Conservation (phyloP, 2,113 vertebrate species). For the Chaenogobius annularis region DNA sequence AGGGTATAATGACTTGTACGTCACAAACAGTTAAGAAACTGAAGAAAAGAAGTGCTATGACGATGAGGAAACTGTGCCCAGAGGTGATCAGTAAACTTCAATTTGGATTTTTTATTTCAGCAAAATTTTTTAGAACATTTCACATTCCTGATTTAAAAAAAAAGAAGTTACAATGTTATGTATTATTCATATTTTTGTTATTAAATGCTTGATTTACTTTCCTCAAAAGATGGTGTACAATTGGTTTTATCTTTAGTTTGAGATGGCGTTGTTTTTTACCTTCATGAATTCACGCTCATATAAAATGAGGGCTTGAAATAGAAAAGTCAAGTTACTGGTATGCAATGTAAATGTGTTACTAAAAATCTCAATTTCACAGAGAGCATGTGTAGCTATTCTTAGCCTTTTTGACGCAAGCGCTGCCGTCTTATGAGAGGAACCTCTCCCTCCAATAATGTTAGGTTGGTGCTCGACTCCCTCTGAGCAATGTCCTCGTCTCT, state of each 20-base stretch:
- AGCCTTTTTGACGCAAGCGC: slow-evolving; percentile 56
- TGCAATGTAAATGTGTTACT: slow-evolving; percentile 8
- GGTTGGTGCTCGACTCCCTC: slow-evolving; percentile 56
- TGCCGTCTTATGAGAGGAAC: slow-evolving; percentile 53
- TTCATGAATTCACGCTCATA: too few species aligned
- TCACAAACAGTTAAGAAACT: slow-evolving; percentile 44
- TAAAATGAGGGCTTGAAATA: too few species aligned
- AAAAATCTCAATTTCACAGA: slow-evolving; percentile 13
- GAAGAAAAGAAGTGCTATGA: not conserved
- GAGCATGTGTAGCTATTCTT: slow-evolving; percentile 47
- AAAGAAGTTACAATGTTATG: not conserved
- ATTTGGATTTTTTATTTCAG: not conserved
- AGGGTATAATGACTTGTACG: slow-evolving; percentile 44
- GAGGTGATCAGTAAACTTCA: not conserved
- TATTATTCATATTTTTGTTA: too few species aligned
- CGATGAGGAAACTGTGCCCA: slow-evolving; percentile 15
- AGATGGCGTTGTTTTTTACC: not conserved
- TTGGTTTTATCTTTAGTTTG: not conserved
- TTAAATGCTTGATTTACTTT: not conserved
- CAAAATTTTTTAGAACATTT: not conserved
- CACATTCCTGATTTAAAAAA: not conserved
- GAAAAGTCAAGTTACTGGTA: not conserved
- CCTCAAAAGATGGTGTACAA: not conserved
- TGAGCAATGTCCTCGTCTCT: slow-evolving; percentile 49
- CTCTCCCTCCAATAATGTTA: slow-evolving; percentile 58